Percentiles rank a stretch among this genome's conserved stretches.
phyloP scores from a whole-genome alignment of 2,888 invertebrate species.

The Charanyca ferruginea region DNA sequence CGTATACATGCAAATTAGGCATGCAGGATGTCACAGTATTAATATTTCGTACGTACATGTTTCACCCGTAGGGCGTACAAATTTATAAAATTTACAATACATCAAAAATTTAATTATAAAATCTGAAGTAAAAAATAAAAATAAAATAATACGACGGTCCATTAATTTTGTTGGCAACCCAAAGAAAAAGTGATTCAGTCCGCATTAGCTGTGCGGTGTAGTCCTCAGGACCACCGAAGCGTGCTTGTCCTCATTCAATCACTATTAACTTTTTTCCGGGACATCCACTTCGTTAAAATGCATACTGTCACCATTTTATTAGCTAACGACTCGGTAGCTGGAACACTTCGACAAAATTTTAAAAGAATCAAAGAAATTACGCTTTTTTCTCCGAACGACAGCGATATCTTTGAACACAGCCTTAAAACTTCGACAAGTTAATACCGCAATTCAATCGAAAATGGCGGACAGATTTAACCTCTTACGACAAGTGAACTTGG shows the following conservation, averaged over 20 bases:
- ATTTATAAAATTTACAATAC: too few species aligned
- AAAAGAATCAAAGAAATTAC: slow-evolving; percentile 21
- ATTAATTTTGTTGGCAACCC: slow-evolving; percentile 70
- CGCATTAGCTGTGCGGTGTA: slow-evolving; percentile 61
- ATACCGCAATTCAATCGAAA: slow-evolving; percentile 49
- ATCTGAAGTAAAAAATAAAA: too few species aligned
- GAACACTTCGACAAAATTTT: slow-evolving; percentile 28
- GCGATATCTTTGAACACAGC: slow-evolving; percentile 48
- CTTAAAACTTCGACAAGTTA: slow-evolving; percentile 56
- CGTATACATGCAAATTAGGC: too few species aligned
- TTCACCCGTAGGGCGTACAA: too few species aligned
- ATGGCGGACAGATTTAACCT: slow-evolving; percentile 53
- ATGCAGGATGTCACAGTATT: too few species aligned
- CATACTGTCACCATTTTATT: slow-evolving; percentile 64
- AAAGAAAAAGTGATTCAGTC: slow-evolving; percentile 70
- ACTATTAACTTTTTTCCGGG: slow-evolving; percentile 75
- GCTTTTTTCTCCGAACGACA: slow-evolving; percentile 26
- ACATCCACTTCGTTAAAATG: slow-evolving; percentile 70
- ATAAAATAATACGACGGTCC: too few species aligned
- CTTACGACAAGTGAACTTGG: slow-evolving; percentile 50
- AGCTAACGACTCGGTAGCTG: slow-evolving; percentile 43
- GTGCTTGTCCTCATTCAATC: slow-evolving; percentile 78
- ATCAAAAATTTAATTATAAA: too few species aligned
- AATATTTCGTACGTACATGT: too few species aligned
- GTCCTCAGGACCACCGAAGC: slow-evolving; percentile 70